Percentiles rank a stretch among this genome's conserved stretches.
These are phyloP conservation scores for Stenchaetothrips biformis DNA, from an alignment of 2,888 invertebrate genomes.

Conservation along the genomic window DNA sequence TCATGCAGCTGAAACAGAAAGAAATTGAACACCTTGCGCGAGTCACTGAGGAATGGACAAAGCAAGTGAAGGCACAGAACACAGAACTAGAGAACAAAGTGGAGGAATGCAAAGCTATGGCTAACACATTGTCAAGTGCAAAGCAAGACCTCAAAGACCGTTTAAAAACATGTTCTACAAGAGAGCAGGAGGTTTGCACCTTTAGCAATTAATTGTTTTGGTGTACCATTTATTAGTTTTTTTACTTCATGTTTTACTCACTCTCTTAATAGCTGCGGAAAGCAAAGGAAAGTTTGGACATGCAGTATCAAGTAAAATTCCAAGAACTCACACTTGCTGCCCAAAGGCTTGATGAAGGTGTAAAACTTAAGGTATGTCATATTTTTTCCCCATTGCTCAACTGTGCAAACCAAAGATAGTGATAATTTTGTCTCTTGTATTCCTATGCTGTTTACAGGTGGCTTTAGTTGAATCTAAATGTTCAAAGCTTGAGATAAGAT, in stretches of 20 bases:
- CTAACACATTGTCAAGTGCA: constrained; percentile 56
- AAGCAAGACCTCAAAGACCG: constrained; percentile 54
- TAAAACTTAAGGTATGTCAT: constrained; percentile 51
- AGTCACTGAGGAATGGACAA: constrained; percentile 45
- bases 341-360: constrained; percentile 56
- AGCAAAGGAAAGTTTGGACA: constrained; percentile 56
- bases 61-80: constrained; percentile 54
- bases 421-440: constrained; percentile 22
- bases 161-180: constrained; percentile 51
- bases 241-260: constrained; percentile 26
- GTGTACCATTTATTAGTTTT: not conserved
- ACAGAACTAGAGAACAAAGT: constrained; percentile 54
- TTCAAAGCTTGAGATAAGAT: constrained; percentile 39
- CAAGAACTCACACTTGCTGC: constrained; percentile 56
- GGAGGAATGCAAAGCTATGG: constrained; percentile 57
- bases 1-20: constrained; percentile 37
- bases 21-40: constrained; percentile 35
- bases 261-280: constrained; percentile 46
- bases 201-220: not conserved
- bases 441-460: constrained; percentile 37
- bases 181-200: constrained; percentile 45
- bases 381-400: not conserved
- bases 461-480: constrained; percentile 41
- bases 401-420: not conserved
- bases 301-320: constrained; percentile 55